Conservation (phyloP, 2,797 vertebrate genomes). For the Pitangus sulphuratus region DNA sequence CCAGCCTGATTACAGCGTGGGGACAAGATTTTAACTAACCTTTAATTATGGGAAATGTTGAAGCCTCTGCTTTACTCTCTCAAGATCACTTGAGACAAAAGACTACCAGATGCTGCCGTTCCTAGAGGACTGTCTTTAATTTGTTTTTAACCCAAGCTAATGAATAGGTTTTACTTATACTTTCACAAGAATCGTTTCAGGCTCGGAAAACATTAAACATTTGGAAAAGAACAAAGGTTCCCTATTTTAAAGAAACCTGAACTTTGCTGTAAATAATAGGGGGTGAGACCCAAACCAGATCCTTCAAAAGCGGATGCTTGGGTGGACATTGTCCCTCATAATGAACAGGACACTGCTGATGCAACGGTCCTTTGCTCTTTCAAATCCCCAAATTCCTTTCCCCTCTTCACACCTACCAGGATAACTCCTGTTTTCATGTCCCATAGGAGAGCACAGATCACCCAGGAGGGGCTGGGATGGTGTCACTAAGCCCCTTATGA, state of each 20-base stretch:
- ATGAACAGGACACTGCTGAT: background rate
- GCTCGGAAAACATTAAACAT: background rate
- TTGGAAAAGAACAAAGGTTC: background rate
- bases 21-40: slow-evolving; percentile 32
- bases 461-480: background rate
- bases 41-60: slow-evolving; percentile 10
- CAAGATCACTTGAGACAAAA: slow-evolving; percentile 45
- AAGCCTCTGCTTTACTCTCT: slow-evolving; percentile 34
- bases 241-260: background rate
- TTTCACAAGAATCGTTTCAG: background rate
- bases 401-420: background rate
- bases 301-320: background rate
- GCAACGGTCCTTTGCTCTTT: background rate
- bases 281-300: background rate
- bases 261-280: background rate
- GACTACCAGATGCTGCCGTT: slow-evolving; percentile 44
- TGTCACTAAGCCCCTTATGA: background rate
- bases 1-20: slow-evolving; percentile 1
- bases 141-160: slow-evolving; percentile 24
- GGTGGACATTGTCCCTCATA: background rate
- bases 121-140: slow-evolving; percentile 35
- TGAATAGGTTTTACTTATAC: slow-evolving; percentile 3
- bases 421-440: background rate
- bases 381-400: background rate
- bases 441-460: accelerated